phyloP scores from a whole-genome alignment of 2,797 vertebrate species.

The Menidia menidia region DNA sequence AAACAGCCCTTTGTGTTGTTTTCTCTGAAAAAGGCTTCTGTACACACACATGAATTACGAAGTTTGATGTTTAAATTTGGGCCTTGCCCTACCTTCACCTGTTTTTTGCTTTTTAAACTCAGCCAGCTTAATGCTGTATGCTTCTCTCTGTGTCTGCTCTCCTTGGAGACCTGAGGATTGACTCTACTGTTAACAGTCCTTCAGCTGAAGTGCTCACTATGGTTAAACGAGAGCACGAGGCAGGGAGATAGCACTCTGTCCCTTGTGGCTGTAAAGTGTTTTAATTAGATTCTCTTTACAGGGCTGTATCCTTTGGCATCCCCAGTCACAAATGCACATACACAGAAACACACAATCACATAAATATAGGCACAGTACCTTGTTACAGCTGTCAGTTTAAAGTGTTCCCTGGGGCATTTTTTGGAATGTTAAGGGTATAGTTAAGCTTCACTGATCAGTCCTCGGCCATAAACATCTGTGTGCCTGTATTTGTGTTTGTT shows the following conservation, averaged over 20 bases:
- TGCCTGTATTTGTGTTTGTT: conserved; percentile 32
- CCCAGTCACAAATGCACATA: conserved; percentile 57
- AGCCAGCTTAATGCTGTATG: conserved; percentile 33
- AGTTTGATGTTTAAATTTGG: conserved; percentile 9
- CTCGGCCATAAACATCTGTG: conserved; percentile 56
- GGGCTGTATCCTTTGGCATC: conserved; percentile 77
- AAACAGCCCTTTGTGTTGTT: conserved; percentile 11
- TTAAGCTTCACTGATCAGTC: conserved; percentile 72
- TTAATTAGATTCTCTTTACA: conserved; percentile 81
- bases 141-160: conserved; percentile 34
- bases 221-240: conserved; percentile 55
- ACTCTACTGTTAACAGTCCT: conserved; percentile 58
- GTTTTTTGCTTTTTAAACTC: conserved; percentile 15
- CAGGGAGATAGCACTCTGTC: conserved; percentile 44
- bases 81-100: conserved; percentile 1
- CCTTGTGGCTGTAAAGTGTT: conserved; percentile 73
- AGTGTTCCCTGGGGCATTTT: conserved; percentile 64
- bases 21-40: not conserved
- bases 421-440: conserved; percentile 61
- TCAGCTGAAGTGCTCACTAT: conserved; percentile 62
- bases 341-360: conserved; percentile 46
- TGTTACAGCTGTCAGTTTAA: conserved; percentile 76
- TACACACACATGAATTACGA: conserved; percentile 1
- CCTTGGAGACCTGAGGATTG: conserved; percentile 54
- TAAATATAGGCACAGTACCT: conserved; percentile 68